A percentile compares a stretch with the other conserved stretches of the same genome.
Evolutionary conservation across 2,113 vertebrate species (phyloP).

Genomic region (Toxotes jaculatrix): DNA sequence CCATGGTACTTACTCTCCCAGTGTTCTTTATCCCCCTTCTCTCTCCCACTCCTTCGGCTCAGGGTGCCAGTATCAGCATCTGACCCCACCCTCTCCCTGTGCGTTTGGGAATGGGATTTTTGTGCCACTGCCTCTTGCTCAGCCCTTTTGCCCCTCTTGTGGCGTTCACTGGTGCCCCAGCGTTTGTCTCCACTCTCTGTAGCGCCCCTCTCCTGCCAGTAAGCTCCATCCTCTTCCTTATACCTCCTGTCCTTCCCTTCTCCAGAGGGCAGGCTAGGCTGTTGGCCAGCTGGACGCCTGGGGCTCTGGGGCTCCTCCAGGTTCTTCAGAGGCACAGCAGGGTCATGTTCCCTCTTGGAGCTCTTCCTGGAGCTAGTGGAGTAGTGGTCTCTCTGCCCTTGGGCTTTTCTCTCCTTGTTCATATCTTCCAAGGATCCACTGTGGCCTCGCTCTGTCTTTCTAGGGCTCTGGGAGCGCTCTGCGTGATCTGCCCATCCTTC

Average conservation of each 20-base stretch:
- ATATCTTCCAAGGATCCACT: constrained; percentile 59
- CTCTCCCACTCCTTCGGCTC: constrained; percentile 54
- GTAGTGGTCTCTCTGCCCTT: constrained; percentile 48
- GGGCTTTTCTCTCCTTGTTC: constrained; percentile 62
- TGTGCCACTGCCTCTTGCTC: constrained; percentile 64
- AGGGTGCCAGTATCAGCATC: constrained; percentile 54
- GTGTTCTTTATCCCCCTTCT: constrained; percentile 64
- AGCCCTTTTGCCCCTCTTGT: constrained; percentile 68
- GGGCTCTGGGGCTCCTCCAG: constrained; percentile 74
- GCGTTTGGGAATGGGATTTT: constrained; percentile 53
- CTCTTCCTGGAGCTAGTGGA: constrained; percentile 86
- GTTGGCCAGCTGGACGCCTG: constrained; percentile 76
- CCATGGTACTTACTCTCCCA: constrained; percentile 28
- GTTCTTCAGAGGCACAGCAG: constrained; percentile 31
- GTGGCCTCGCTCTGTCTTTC: constrained; percentile 73
- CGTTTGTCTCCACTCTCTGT: constrained; percentile 56
- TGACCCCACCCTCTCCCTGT: constrained; percentile 60
- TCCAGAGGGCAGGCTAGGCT: constrained; percentile 55
- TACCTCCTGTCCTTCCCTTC: constrained; percentile 74
- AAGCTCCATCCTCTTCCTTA: constrained; percentile 73
- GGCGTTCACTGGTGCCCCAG: constrained; percentile 57
- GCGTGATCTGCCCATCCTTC: constrained; percentile 51
- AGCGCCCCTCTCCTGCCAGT: constrained; percentile 68
- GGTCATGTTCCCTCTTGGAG: constrained; percentile 75
- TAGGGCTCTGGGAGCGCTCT: constrained; percentile 73